Base-by-base conservation (phyloP, 1,140 invertebrate genomes). In the Popillia japonica region DNA sequence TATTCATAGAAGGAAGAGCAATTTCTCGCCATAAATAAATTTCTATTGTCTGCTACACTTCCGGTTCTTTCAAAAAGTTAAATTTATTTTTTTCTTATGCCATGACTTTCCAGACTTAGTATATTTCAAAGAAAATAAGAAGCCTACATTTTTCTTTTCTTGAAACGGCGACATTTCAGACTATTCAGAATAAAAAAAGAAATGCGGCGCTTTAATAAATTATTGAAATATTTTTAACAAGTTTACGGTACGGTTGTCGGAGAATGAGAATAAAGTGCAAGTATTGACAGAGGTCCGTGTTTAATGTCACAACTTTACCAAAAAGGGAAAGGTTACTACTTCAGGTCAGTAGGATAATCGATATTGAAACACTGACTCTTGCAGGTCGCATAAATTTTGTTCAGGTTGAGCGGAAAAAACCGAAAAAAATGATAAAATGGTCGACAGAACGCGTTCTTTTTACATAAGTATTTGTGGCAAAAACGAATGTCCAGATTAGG, bases 141-240 rank as follows among this genome's bases (percentile, higher is more conserved):
- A 55, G 14, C n/a, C 17, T n/a, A 11, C 48, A 44, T 44, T 44
- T 44, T n/a, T n/a, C 42, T 44, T 44, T 55, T 14, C 17, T 4
- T 55, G 48, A n/a, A 34, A 34, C 4, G 27, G 27, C 17, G 10
- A 6, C 48, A 14, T n/a, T 55, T n/a, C 14, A 14, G 48, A 17
- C 4, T n/a, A 55, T 55, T 55, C 10, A 55, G 2, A 55, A 55
- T 55, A 68, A 68, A 22, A 23, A 68, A 22, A 64, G 59, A 64
- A 64, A 20, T 48, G 0, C 22, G n/a, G 10, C 22, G 20, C 17
- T 68, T 68, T 23, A 22, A 68, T 68, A 68, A 23, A 68, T 68
- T 23, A 68, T 68, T 68, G n/a, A 68, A 23, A 68, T 68, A 14
- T 68, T 68, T 68, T 68, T 68, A 68, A 22, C 20, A 23, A 68